These are phyloP conservation scores for Cacoxenus indagator DNA, from an alignment of 2,888 invertebrate genomes.

Conservation along the genomic window DNA sequence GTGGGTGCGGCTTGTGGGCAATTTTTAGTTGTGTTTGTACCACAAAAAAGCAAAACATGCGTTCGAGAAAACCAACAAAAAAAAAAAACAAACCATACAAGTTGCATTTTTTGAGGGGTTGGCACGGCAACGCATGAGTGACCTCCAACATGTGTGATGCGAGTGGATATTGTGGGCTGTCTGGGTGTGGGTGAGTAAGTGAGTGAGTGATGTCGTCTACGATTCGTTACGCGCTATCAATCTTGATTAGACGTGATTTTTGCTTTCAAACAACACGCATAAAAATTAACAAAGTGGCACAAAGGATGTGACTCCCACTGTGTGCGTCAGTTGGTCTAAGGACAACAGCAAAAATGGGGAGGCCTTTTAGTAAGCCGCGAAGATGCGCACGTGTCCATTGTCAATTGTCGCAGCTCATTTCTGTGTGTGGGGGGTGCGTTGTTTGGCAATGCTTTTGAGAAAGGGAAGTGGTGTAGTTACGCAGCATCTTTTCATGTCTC, in stretches of 20 bases:
- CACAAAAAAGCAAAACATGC: constrained; percentile 36
- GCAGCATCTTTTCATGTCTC: neutral
- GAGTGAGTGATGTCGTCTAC: constrained; percentile 37
- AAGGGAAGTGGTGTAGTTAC: neutral
- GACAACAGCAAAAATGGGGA: neutral
- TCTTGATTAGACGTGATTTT: constrained; percentile 71
- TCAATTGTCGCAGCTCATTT: neutral
- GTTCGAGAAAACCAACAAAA: constrained; percentile 40
- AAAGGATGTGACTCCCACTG: constrained; percentile 5
- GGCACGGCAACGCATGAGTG: neutral
- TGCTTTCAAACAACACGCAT: constrained; percentile 52
- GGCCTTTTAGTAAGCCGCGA: constrained; percentile 26
- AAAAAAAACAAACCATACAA: neutral
- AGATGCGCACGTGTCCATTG: constrained; percentile 47
- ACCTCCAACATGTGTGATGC: neutral
- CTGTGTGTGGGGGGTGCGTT: neutral
- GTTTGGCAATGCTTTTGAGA: neutral
- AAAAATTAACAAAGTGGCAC: constrained; percentile 47
- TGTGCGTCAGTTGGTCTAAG: neutral
- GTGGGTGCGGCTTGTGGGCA: constrained; percentile 49
- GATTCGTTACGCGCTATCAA: constrained; percentile 70
- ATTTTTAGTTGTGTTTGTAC: neutral
- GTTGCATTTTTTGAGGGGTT: neutral
- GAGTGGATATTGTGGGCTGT: neutral
- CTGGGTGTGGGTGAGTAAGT: constrained; percentile 44